Percentiles rank a stretch among this genome's conserved stretches.
phyloP scores from a whole-genome alignment of 1,140 invertebrate species.

The Meloidogyne exigua region DNA sequence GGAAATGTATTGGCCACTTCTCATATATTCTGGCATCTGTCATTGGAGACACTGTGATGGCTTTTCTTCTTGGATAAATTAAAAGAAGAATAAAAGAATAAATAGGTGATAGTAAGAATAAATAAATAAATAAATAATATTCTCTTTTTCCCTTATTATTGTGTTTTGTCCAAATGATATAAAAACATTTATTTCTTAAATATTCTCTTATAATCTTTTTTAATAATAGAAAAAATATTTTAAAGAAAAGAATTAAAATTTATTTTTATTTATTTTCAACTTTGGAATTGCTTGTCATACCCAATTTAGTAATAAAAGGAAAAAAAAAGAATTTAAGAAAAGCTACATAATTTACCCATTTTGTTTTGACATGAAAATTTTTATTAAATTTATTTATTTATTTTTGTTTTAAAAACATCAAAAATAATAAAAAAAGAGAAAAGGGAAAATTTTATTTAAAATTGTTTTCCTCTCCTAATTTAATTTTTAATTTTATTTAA shows the following conservation, averaged over 20 bases:
- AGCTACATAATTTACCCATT: not conserved
- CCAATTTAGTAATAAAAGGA: not conserved
- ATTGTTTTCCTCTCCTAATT: no score
- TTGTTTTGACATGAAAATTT: not conserved
- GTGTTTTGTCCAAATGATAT: not conserved
- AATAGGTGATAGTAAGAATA: not conserved
- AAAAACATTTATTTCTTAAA: no score
- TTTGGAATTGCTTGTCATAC: not conserved
- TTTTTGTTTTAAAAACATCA: not conserved
- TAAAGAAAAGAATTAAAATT: no score
- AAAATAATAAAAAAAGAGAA: not conserved
- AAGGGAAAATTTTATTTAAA: not conserved
- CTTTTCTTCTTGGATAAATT: not conserved
- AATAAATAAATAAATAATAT: not conserved
- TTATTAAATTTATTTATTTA: not conserved
- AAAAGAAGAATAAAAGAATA: not conserved
- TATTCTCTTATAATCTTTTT: no score
- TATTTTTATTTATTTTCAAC: not conserved
- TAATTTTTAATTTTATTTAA: no score
- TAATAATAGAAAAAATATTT: no score
- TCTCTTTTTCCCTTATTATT: no score
- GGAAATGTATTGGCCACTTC: not conserved
- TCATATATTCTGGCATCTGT: slow-evolving; percentile 1
- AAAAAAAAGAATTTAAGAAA: not conserved
- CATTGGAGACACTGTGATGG: not conserved